Percentiles rank a stretch among this genome's conserved stretches.
phyloP scores from a whole-genome alignment of 2,797 vertebrate species.

The Sarcoramphus papa region DNA sequence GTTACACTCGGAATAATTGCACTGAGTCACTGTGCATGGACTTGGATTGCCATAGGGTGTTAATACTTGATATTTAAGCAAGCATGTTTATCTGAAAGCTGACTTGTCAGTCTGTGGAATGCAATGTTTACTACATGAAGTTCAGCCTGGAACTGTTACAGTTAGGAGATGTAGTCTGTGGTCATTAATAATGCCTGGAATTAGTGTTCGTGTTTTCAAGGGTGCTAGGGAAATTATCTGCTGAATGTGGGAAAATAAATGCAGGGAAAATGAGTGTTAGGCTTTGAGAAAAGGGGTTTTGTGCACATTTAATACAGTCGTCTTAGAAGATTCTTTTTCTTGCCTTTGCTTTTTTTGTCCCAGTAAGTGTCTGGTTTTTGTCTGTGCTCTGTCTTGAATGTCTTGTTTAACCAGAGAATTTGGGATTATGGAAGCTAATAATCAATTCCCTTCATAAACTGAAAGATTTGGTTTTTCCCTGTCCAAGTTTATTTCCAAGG shows the following conservation, averaged over 20 bases:
- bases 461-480: not conserved
- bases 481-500: not conserved
- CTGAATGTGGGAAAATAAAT: not conserved
- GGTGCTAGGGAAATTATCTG: not conserved
- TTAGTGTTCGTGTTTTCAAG: not conserved
- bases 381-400: not conserved
- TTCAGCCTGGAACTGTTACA: not conserved
- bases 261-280: not conserved
- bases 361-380: not conserved
- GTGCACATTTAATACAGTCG: not conserved
- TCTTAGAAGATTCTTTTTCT: not conserved
- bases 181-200: not conserved
- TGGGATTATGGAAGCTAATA: not conserved
- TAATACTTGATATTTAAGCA: constrained; percentile 46
- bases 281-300: not conserved
- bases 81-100: constrained; percentile 43
- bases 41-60: constrained; percentile 40
- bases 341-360: not conserved
- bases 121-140: not conserved
- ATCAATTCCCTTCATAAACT: not conserved
- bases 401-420: not conserved
- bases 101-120: not conserved
- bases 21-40: constrained; percentile 48
- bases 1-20: constrained; percentile 40
- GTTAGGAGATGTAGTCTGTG: not conserved